These are phyloP conservation scores for Pachyrhynchus sulphureomaculatus DNA, from an alignment of 1,140 invertebrate genomes.

Conservation along the genomic window DNA sequence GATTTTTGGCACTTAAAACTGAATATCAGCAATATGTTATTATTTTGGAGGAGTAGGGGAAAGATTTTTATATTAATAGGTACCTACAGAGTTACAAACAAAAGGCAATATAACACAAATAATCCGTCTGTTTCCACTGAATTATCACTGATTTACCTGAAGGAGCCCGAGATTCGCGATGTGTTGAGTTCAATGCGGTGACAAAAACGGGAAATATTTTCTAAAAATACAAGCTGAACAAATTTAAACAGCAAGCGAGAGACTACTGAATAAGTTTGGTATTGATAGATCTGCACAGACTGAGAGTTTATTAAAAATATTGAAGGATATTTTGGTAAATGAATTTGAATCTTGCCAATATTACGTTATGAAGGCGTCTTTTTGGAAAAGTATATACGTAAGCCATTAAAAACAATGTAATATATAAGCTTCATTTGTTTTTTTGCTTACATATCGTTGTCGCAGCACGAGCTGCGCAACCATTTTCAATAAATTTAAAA, in stretches of 20 bases:
- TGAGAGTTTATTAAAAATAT: constrained; percentile 21
- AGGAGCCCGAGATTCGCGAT: not conserved
- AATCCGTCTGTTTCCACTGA: not conserved
- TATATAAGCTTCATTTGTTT: no score
- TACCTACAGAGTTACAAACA: constrained; percentile 10
- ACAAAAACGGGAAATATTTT: constrained; percentile 9
- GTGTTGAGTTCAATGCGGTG: not conserved
- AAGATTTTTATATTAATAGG: constrained; percentile 9
- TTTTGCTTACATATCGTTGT: no score
- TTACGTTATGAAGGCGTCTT: not conserved
- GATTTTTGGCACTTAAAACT: constrained; percentile 10
- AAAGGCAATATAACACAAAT: constrained; percentile 4
- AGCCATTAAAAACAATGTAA: no score
- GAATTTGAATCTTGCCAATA: constrained; percentile 10
- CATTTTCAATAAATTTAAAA: no score
- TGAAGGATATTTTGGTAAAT: constrained; percentile 23
- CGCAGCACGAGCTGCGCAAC: no score
- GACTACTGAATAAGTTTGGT: constrained; percentile 19
- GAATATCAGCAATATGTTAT: not conserved
- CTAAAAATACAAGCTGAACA: constrained; percentile 16
- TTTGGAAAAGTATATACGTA: not conserved
- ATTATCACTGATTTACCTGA: constrained; percentile 10
- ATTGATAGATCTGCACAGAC: constrained; percentile 22
- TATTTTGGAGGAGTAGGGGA: not conserved
- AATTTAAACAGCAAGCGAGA: constrained; percentile 15